These are phyloP conservation scores for Nezara viridula DNA, from an alignment of 2,888 invertebrate genomes.

Conservation along the genomic window DNA sequence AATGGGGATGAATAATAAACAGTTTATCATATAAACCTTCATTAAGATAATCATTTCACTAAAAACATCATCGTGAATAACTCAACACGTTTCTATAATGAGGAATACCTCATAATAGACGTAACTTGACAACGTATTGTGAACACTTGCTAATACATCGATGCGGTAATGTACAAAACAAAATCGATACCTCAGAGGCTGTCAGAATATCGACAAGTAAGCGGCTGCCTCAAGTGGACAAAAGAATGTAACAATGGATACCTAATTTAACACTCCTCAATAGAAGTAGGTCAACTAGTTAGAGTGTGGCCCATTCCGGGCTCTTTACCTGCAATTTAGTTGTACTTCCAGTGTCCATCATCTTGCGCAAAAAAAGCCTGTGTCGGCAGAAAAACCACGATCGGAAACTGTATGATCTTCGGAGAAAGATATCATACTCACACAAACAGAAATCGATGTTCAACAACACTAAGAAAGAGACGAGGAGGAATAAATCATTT, in stretches of 20 bases:
- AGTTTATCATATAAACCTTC: too few species aligned
- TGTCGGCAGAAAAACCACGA: neutral
- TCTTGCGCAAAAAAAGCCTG: neutral
- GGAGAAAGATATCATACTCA: neutral
- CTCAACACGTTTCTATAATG: neutral
- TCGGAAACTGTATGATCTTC: neutral
- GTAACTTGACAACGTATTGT: neutral
- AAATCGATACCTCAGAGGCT: neutral
- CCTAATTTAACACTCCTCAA: conserved; percentile 27
- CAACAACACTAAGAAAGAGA: too few species aligned
- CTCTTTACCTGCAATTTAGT: conserved; percentile 1
- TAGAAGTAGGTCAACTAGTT: conserved; percentile 42
- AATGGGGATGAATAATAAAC: too few species aligned
- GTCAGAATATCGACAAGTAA: neutral
- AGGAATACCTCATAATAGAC: neutral
- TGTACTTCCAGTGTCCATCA: neutral
- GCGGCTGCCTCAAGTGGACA: neutral
- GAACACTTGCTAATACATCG: neutral
- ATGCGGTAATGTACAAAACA: neutral
- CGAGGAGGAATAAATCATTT: too few species aligned
- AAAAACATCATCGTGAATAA: too few species aligned
- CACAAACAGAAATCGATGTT: too few species aligned
- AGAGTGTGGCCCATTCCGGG: neutral
- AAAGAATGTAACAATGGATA: conserved; percentile 13
- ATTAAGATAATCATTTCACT: too few species aligned